Base-by-base conservation (phyloP, 2,888 invertebrate species). In the Theretra japonica region DNA sequence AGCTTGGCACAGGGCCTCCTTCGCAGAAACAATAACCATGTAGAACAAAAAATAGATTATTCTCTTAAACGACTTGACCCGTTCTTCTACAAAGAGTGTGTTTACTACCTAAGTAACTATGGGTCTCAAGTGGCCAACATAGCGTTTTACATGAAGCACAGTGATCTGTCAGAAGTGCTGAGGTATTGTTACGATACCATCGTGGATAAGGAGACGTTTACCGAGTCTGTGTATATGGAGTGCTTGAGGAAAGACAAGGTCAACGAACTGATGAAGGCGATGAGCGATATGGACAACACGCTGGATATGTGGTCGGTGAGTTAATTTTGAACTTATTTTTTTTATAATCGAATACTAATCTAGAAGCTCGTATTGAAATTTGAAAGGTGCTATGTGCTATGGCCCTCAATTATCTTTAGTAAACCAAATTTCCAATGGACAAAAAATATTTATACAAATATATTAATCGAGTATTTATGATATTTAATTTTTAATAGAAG, bases 61-160 rank as follows among this genome's bases (percentile, higher is more conserved):
- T 85, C 85, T 23, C 82, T 82, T 21, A 91, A 90, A 77, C 88
- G 88, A 77, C 83, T 96, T 0, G 95, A 96, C 73, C 94, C 95
- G 0, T 94, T 95, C 76, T 95, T 96, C 77, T 96, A 96, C 80
- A 96, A 96, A 74, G 98, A 98, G 90, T 97, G 97, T 80, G 88
- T 97, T 2, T 97, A 96, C 86, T 99, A 98, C 88, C 92, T 98
- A 4, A 95, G 95, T 4, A 96, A 96, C 73, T 98, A 98, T 82
- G 98, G 98, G 0, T 97, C 96, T 4, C 96, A 96, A 82, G 92
- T 95, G 0, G 96, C 96, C 15, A 95, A 97, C 71, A 95, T 98
- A 70, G 95, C 96, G 73, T 98, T 98, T 85, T 96, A 96, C 77
- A 95, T 97, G 79, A 96, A 96, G 73, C 96, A 97, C 78, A 96